A percentile compares a stretch with the other conserved stretches of the same genome.
Conservation (phyloP, 1,140 invertebrate species). For the Ceratina japonica region DNA sequence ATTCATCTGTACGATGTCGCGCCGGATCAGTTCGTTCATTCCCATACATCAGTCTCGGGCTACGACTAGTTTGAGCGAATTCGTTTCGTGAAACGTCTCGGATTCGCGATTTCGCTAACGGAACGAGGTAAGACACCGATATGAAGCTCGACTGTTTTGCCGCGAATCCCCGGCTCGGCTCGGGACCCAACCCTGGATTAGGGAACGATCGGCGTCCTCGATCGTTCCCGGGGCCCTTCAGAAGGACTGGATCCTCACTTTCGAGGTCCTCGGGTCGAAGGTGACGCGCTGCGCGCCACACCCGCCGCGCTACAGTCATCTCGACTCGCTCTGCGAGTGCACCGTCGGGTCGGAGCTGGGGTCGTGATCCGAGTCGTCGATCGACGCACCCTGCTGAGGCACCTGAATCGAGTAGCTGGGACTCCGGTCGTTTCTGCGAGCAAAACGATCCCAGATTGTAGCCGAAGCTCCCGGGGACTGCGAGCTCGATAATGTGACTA, state of each 20-base stretch:
- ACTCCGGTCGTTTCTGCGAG: constrained; percentile 73
- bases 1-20: too few species aligned
- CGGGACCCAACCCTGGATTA: neutral
- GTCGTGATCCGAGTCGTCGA: constrained; percentile 76
- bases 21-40: too few species aligned
- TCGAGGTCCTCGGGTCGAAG: constrained; percentile 59
- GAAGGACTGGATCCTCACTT: constrained; percentile 50
- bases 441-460: neutral
- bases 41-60: constrained; percentile 6
- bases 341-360: constrained; percentile 69
- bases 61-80: constrained; percentile 13
- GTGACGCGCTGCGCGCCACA: constrained; percentile 64
- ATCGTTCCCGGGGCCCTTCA: neutral
- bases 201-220: neutral
- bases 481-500: neutral
- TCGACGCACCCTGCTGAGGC: constrained; percentile 71
- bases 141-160: constrained; percentile 37
- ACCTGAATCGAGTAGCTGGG: constrained; percentile 69
- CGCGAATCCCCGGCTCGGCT: constrained; percentile 2
- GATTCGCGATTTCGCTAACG: neutral
- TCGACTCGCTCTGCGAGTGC: constrained; percentile 75
- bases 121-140: constrained; percentile 38
- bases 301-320: constrained; percentile 73
- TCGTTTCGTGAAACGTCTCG: neutral
- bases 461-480: neutral